Conservation (phyloP, 1,140 invertebrate genomes). For the Marisa cornuarietis region DNA sequence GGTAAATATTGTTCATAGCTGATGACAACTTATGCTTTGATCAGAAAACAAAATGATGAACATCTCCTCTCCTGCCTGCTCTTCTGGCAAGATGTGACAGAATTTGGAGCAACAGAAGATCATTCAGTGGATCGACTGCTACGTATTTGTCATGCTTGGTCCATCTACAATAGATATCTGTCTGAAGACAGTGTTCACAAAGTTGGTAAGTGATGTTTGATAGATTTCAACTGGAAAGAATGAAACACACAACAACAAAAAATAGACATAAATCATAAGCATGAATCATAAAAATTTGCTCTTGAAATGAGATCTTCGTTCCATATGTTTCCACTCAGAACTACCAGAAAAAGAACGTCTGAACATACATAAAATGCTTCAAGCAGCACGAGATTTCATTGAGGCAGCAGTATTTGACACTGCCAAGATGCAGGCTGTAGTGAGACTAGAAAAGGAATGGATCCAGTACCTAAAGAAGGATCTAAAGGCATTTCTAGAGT, state of each 20-base stretch:
- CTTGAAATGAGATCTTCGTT: not conserved
- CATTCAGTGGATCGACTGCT: constrained; percentile 60
- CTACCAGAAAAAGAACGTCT: constrained; percentile 43
- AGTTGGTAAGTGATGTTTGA: constrained; percentile 46
- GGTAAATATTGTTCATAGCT: no score
- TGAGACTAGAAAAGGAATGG: constrained; percentile 59
- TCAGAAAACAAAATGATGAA: constrained; percentile 41
- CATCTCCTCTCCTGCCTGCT: constrained; percentile 49
- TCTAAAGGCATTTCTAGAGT: constrained; percentile 63
- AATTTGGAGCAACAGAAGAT: constrained; percentile 59
- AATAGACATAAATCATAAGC: no score
- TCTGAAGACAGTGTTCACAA: constrained; percentile 44
- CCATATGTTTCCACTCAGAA: constrained; percentile 33
- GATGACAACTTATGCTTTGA: constrained; percentile 4
- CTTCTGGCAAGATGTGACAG: constrained; percentile 64
- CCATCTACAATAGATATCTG: constrained; percentile 63
- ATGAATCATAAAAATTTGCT: no score
- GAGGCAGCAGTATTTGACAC: constrained; percentile 53
- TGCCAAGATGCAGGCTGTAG: constrained; percentile 52
- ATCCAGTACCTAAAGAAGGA: constrained; percentile 63
- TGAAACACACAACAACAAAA: no score
- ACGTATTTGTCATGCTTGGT: constrained; percentile 62
- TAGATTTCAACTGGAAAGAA: not conserved
- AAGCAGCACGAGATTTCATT: constrained; percentile 56
- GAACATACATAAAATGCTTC: constrained; percentile 47